Conservation (phyloP, 2,797 vertebrate genomes). For the Galagoides demidoff region DNA sequence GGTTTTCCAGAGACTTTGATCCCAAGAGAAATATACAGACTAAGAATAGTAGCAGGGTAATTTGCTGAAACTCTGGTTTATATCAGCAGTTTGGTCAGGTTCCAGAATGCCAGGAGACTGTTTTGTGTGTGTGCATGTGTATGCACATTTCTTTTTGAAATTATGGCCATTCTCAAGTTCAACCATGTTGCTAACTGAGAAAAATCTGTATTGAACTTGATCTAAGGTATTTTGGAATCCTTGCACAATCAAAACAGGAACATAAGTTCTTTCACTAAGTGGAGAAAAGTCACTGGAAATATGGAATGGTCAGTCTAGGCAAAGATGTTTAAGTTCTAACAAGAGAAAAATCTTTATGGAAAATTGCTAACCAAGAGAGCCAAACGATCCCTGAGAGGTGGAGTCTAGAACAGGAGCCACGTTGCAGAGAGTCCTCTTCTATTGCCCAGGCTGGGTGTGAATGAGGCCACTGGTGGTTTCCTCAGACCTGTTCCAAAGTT, state of each 20-base stretch:
- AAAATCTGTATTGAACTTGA: neutral
- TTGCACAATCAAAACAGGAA: neutral
- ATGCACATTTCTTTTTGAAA: neutral
- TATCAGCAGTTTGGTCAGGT: neutral
- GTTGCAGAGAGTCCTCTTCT: neutral
- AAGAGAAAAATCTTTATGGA: neutral
- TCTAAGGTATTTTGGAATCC: neutral
- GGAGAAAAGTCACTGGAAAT: neutral
- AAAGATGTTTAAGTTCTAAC: neutral
- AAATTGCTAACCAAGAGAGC: neutral
- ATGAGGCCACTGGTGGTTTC: neutral
- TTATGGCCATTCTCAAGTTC: neutral
- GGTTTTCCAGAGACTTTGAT: neutral
- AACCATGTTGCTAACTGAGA: neutral
- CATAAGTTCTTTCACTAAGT: neutral
- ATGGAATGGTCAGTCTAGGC: neutral
- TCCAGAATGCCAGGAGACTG: neutral
- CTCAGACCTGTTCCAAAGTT: neutral
- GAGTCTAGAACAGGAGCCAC: neutral
- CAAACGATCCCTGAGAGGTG: neutral
- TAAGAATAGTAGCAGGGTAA: neutral
- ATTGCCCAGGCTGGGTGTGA: neutral
- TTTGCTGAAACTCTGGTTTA: neutral
- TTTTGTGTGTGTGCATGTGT: neutral
- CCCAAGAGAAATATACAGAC: neutral